Base-by-base conservation (phyloP, 2,888 invertebrate species). In the Pycnomerus fuliginosus region DNA sequence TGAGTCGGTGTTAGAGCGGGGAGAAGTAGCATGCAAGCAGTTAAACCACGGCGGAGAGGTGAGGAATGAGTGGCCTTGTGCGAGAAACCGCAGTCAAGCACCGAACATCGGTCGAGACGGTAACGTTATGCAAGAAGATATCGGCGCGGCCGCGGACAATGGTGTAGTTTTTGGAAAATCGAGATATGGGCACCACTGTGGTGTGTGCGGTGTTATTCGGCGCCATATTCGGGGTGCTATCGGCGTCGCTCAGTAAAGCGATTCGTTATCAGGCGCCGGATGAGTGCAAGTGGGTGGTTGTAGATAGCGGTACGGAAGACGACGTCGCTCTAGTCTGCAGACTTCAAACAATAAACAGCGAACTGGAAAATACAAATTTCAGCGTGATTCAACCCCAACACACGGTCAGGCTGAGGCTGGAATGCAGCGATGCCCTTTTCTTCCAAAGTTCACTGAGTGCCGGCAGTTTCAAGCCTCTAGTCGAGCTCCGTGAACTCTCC, bases 321-420 rank as follows among this genome's bases (percentile, higher is more conserved):
- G 79, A 79, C 60, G 86, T 87, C 33, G 84, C 86, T 14, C 76
- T 87, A 51, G 84, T 85, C 60, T 87, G 87, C 67, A 76, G 84
- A 53, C 72, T 87, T 52, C 77, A 85, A 58, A 87, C 87, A 62
- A 87, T 87, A 72, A 87, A 87, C 74, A 86, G 86, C 72, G 87
- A 87, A 74, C 73, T 87, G 66, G 87, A 87, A 72, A 86, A 86
- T 70, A 87, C 87, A 45, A 87, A 87, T 69, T 87, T 87, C 71
- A 86, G 86, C 75, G 86, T 87, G 50, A 88, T 89, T 58, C 88
- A 89, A 72, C 83, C 87, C 35, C 86, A 87, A 67, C 84, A 87
- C 58, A 89, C 89, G 33, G 86, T 86, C 43, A 77, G 84, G 39
- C 73, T 89, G 57, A 77, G 84, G 49, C 78, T 90, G 43, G 85